phyloP scores from a whole-genome alignment of 92 coral and sea anemone species.

The Actinostola sp. region DNA sequence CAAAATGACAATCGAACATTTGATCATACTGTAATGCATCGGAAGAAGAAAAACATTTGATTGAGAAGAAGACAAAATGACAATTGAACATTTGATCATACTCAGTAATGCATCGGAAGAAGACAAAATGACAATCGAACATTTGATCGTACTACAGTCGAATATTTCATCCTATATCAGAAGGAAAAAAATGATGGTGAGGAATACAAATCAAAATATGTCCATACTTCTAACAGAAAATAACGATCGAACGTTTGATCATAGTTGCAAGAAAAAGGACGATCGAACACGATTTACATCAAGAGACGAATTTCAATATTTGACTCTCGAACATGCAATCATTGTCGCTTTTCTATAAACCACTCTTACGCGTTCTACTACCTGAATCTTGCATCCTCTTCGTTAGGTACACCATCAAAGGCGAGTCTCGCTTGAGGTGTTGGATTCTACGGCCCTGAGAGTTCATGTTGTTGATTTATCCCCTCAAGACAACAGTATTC shows the following conservation, averaged over 20 bases:
- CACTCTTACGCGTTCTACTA: too few species aligned
- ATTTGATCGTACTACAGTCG: background rate
- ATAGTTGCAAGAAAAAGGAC: background rate
- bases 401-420: slow-evolving; percentile 17
- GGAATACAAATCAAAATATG: background rate
- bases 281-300: too few species aligned
- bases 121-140: background rate
- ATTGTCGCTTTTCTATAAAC: background rate
- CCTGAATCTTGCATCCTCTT: slow-evolving; percentile 32
- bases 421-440: slow-evolving; percentile 15
- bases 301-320: too few species aligned
- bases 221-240: background rate
- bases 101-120: too few species aligned
- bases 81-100: too few species aligned
- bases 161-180: background rate
- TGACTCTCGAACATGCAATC: too few species aligned
- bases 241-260: too few species aligned
- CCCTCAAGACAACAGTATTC: background rate
- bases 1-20: too few species aligned
- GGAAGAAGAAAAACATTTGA: too few species aligned
- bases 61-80: background rate
- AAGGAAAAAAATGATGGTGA: background rate
- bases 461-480: slow-evolving; percentile 1
- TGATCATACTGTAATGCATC: too few species aligned
- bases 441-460: slow-evolving; percentile 5